A percentile compares a stretch with the other conserved stretches of the same genome.
Conservation (phyloP, 2,113 vertebrate genomes). For the Malurus elegans region DNA sequence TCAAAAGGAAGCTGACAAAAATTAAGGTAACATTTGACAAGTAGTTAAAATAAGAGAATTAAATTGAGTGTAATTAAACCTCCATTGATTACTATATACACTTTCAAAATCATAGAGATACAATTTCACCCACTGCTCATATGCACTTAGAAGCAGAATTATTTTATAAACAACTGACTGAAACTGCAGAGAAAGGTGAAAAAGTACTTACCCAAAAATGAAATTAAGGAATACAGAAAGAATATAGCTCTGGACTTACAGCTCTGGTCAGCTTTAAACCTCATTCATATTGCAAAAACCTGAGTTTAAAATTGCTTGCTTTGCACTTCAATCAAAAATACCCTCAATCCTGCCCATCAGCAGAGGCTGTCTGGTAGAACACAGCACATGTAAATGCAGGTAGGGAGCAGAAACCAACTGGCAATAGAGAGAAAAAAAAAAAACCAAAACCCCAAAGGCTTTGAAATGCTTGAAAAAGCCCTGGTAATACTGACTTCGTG, state of each 20-base stretch:
- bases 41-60: neutral
- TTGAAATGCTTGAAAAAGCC: neutral
- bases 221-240: neutral
- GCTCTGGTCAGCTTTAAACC: neutral
- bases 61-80: neutral
- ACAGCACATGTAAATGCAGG: neutral
- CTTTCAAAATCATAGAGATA: neutral
- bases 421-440: neutral
- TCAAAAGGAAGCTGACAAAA: conserved; percentile 45
- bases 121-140: neutral
- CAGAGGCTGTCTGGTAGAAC: neutral
- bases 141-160: neutral
- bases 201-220: neutral
- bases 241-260: neutral
- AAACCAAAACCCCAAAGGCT: neutral
- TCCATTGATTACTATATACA: neutral
- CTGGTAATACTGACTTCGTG: neutral
- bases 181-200: neutral
- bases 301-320: neutral
- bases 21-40: conserved; percentile 20
- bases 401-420: neutral
- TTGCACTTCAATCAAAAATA: neutral
- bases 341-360: neutral
- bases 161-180: neutral
- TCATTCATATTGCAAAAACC: neutral